Percentiles rank a stretch among this genome's conserved stretches.
phyloP scores from a whole-genome alignment of 2,888 invertebrate species.

The Didymodactylos carnosus region DNA sequence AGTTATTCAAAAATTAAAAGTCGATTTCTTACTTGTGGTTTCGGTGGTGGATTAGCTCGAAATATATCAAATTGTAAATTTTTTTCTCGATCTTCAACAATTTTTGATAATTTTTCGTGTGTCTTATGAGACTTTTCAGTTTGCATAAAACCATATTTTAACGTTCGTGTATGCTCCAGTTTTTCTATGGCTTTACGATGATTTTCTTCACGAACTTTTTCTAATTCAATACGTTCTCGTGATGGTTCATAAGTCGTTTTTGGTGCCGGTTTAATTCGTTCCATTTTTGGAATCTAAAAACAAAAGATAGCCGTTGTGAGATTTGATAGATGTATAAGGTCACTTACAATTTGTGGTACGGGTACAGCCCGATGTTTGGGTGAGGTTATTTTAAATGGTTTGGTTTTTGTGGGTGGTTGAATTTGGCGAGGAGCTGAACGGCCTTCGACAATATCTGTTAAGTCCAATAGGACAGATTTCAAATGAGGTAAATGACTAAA shows the following conservation, averaged over 20 bases:
- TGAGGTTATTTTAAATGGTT: constrained; percentile 29
- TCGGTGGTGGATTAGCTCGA: constrained; percentile 23
- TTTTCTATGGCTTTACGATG: constrained; percentile 21
- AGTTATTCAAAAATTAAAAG: not conserved
- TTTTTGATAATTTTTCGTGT: constrained; percentile 22
- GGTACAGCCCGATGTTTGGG: constrained; percentile 28
- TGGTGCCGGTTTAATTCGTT: constrained; percentile 24
- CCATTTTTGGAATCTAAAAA: constrained; percentile 26
- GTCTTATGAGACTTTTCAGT: constrained; percentile 29
- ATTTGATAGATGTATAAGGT: not conserved
- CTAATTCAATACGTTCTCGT: constrained; percentile 20
- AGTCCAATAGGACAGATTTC: not conserved
- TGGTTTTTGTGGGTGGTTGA: constrained; percentile 19
- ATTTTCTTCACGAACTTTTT: constrained; percentile 18
- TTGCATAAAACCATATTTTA: not conserved
- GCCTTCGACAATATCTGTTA: not conserved
- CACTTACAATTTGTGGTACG: constrained; percentile 26
- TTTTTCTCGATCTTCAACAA: constrained; percentile 22
- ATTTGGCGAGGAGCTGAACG: not conserved
- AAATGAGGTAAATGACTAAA: not conserved
- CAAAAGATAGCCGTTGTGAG: not conserved
- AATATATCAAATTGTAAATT: constrained; percentile 26
- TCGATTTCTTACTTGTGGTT: constrained; percentile 22
- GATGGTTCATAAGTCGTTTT: constrained; percentile 23
- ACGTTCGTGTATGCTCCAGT: constrained; percentile 22